phyloP scores from a whole-genome alignment of 2,113 vertebrate genomes.

The Ctenodactylus gundi region DNA sequence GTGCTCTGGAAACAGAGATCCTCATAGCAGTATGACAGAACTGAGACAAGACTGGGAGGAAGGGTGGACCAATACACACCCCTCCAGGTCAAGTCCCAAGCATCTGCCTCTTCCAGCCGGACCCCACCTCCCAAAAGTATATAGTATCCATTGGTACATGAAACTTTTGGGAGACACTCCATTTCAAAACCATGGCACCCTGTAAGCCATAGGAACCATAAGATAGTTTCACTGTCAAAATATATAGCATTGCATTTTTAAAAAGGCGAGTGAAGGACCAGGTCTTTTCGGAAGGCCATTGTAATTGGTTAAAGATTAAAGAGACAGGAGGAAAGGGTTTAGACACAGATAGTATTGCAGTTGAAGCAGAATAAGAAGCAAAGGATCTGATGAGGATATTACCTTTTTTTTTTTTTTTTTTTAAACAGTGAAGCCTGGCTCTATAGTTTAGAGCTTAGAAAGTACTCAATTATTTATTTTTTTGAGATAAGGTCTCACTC shows the following conservation, averaged over 20 bases:
- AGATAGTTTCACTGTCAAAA: neutral
- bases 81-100: no score
- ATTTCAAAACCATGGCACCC: no score
- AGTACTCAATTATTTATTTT: constrained; percentile 11
- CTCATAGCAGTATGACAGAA: no score
- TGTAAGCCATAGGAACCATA: neutral
- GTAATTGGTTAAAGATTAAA: neutral
- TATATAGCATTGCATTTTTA: neutral
- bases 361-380: neutral
- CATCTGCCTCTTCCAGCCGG: no score
- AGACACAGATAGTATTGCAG: neutral
- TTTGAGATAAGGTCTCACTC: no score
- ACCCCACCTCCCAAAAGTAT: no score
- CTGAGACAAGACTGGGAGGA: no score
- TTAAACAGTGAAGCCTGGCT: neutral
- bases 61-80: no score
- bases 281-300: neutral
- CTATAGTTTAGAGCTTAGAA: neutral
- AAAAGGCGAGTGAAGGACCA: neutral
- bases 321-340: neutral
- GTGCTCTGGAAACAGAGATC: no score
- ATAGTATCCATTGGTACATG: no score
- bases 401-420: no score
- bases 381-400: neutral
- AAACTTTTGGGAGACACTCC: no score